These are phyloP conservation scores for Argyresthia albistria DNA, from an alignment of 2,888 invertebrate genomes.

Conservation along the genomic window DNA sequence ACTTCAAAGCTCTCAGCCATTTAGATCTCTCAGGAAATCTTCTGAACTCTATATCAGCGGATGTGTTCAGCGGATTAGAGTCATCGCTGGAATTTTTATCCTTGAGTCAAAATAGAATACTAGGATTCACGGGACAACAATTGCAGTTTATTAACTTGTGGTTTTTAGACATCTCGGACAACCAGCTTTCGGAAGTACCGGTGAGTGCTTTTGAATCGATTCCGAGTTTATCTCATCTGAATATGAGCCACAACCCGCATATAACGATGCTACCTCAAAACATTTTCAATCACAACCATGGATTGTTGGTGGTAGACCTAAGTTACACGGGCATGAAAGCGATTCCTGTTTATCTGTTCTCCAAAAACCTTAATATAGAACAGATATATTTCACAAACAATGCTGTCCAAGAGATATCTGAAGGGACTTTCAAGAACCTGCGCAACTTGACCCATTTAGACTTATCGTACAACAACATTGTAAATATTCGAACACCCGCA, in stretches of 20 bases:
- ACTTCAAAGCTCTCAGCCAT: constrained; percentile 79
- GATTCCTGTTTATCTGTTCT: constrained; percentile 80
- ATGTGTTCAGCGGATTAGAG: constrained; percentile 84
- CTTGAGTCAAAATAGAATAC: constrained; percentile 81
- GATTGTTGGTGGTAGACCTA: constrained; percentile 79
- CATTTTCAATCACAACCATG: constrained; percentile 80
- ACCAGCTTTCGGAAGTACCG: constrained; percentile 81
- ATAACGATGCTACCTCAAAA: constrained; percentile 75
- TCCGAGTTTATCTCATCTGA: constrained; percentile 78
- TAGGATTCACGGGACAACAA: constrained; percentile 76
- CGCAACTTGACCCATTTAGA: constrained; percentile 82
- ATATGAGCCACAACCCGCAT: constrained; percentile 83
- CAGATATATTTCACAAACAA: constrained; percentile 81
- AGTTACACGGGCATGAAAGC: constrained; percentile 82
- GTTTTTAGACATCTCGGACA: constrained; percentile 84
- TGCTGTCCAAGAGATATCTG: constrained; percentile 81
- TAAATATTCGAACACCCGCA: constrained; percentile 80
- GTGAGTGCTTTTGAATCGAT: constrained; percentile 78
- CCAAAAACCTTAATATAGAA: constrained; percentile 76
- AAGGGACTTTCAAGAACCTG: constrained; percentile 83
- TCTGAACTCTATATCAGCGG: constrained; percentile 77
- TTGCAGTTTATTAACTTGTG: constrained; percentile 76
- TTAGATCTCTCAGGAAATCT: constrained; percentile 88
- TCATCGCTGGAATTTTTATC: constrained; percentile 79
- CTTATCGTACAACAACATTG: constrained; percentile 84